Percentiles rank a stretch among this genome's conserved stretches.
Evolutionary conservation across 2,888 invertebrate genomes (phyloP).

Genomic region (Mycalesis mineus): DNA sequence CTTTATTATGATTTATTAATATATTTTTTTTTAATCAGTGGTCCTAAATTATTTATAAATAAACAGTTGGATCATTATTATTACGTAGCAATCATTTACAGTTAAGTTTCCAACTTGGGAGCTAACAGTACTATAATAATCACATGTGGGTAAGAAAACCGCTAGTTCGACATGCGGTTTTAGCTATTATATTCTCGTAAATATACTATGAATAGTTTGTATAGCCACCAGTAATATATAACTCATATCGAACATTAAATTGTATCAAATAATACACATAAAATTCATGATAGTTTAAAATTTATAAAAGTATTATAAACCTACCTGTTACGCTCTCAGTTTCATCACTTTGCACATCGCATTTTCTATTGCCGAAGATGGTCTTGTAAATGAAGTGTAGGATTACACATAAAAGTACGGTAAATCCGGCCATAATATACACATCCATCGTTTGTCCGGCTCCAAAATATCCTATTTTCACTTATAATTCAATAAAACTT

Average conservation of each 20-base stretch:
- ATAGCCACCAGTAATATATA: background rate
- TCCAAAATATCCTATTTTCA: constrained; percentile 68
- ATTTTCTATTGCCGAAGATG: constrained; percentile 57
- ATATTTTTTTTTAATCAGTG: no score
- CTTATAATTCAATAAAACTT: constrained; percentile 48
- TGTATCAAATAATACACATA: background rate
- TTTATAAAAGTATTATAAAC: constrained; percentile 20
- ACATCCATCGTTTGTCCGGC: constrained; percentile 55
- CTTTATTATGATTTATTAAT: no score
- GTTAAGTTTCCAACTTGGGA: background rate
- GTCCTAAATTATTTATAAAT: background rate
- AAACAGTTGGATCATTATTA: background rate
- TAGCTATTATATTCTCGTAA: background rate
- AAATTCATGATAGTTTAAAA: background rate
- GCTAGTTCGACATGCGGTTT: constrained; percentile 11
- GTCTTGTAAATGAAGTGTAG: constrained; percentile 62
- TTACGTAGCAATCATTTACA: constrained; percentile 1
- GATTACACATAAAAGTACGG: constrained; percentile 55
- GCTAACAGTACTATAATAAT: constrained; percentile 7
- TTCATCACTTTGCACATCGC: constrained; percentile 55
- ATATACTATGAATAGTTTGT: background rate
- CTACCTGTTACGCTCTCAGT: constrained; percentile 62
- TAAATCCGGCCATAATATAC: constrained; percentile 49
- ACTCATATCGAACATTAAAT: background rate
- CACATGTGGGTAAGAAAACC: constrained; percentile 13